Evolutionary conservation across 2,113 vertebrate genomes (phyloP).

Genomic region (Ariopsis seemanni): DNA sequence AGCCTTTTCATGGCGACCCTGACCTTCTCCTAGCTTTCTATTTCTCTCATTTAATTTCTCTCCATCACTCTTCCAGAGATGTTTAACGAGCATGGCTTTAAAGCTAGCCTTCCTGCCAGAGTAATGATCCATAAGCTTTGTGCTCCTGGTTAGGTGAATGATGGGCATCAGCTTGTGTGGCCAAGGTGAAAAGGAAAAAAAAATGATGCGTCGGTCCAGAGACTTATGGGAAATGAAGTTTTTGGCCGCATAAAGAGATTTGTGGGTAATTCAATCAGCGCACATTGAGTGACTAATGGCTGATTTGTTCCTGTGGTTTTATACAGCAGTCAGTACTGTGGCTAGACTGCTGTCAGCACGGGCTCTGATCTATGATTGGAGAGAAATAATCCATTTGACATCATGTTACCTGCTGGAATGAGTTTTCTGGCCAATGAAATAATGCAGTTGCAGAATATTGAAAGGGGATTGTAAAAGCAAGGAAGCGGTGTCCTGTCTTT

Average conservation of each 20-base stretch:
- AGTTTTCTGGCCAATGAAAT: conserved; percentile 4
- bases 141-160: conserved; percentile 32
- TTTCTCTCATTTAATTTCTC: neutral
- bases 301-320: conserved; percentile 29
- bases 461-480: neutral
- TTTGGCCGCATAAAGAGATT: conserved; percentile 31
- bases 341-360: conserved; percentile 17
- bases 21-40: neutral
- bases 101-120: neutral
- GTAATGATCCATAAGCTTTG: neutral
- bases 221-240: conserved; percentile 46
- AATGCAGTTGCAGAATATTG: neutral
- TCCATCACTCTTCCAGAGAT: neutral
- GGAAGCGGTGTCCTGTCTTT: neutral
- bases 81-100: neutral
- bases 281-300: conserved; percentile 39
- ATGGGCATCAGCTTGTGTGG: conserved; percentile 5
- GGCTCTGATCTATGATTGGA: conserved; percentile 13
- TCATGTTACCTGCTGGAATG: conserved; percentile 31
- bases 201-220: conserved; percentile 17
- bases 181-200: conserved; percentile 24
- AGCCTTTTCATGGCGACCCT: neutral
- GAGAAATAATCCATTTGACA: conserved; percentile 34
- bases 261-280: conserved; percentile 31
- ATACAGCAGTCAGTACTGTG: conserved; percentile 11